Base-by-base conservation (phyloP, 2,888 invertebrate species). In the Romanomermis culicivorax region DNA sequence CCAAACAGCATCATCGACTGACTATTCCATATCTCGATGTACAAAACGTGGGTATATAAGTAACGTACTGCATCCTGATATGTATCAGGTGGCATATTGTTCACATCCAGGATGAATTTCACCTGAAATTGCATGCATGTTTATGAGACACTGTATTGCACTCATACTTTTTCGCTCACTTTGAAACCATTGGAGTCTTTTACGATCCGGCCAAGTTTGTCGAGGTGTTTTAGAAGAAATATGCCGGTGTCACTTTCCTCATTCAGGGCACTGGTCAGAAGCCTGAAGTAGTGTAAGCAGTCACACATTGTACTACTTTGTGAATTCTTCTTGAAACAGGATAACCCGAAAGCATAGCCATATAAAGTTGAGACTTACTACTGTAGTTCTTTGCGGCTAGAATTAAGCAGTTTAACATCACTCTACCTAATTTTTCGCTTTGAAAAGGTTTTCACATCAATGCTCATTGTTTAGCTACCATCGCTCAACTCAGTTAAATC, bases 11-110 rank as follows among this genome's bases (percentile, higher is more conserved):
- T 64, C 26, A 75, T 63, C 1, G 73, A 72, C 57, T 74, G 72
- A 0, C 72, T 73, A 60, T 75, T 72, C 73, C 73, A 75, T 1
- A 74, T 70, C 57, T 75, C 72, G 54, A 75, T 69, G 58, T 68
- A 68, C 42, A 75, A 63, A 1, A 64, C 64, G 58, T 70, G 70
- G 29, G 66, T 64, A 1, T 65, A 59, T 20, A 74, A 60, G 59
- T 72, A 72, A 36, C 69, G 64, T 23, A 70, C 59, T 55, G 75
- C 72, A 25, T 63, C 62, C 20, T 61, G 55, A 20, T 65, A 64
- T 58, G 72, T 71, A 14, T 69, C 69, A 27, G 69, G 68, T 58
- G 70, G 69, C 64, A 71, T 61, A 56, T 61, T 70, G 1, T 63
- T 60, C 24, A 70, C 70, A 59, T 71, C 71, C 56, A 72, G 63